A percentile compares a stretch with the other conserved stretches of the same genome.
Conservation (phyloP, 2,888 invertebrate genomes). For the Thyatira batis region DNA sequence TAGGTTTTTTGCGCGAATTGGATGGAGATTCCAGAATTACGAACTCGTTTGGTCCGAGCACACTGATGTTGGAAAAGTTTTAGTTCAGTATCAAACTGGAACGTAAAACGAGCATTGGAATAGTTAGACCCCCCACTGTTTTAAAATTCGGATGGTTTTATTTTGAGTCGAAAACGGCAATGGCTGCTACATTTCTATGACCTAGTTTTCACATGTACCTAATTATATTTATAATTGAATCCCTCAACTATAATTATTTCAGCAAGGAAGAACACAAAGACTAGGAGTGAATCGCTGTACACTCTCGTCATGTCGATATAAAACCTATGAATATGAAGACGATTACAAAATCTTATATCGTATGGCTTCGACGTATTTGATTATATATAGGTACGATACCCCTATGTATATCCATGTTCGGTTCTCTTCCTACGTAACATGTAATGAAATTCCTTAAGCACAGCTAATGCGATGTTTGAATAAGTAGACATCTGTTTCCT, state of each 20-base stretch:
- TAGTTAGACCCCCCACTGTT: not conserved
- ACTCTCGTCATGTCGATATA: no score
- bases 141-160: not conserved
- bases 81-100: not conserved
- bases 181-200: not conserved
- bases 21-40: not conserved
- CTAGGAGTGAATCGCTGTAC: no score
- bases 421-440: not conserved
- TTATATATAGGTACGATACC: no score
- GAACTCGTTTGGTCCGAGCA: not conserved
- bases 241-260: no score
- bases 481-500: constrained; percentile 1
- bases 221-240: no score
- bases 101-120: not conserved
- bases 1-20: not conserved
- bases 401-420: no score
- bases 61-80: not conserved
- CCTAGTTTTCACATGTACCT: not conserved
- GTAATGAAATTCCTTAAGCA: not conserved
- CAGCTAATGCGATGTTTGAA: not conserved
- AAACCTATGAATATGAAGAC: no score
- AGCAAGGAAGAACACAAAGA: no score
- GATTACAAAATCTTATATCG: no score
- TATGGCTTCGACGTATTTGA: no score
- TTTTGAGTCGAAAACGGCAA: not conserved